These are phyloP conservation scores for Busseola fusca DNA, from an alignment of 2,888 invertebrate species.

Conservation along the genomic window DNA sequence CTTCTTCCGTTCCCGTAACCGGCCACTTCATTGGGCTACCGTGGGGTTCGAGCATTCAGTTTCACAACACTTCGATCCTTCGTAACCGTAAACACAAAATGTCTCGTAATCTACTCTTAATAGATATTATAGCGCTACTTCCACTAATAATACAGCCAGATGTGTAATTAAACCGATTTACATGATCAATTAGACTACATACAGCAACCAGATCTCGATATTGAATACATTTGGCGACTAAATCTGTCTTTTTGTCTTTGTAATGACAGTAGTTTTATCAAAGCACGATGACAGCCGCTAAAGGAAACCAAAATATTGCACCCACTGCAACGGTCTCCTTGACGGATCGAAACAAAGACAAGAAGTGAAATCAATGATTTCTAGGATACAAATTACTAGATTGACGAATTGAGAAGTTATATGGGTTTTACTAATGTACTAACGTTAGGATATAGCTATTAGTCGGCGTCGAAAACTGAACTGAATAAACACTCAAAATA, in stretches of 20 bases:
- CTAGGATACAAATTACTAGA: conserved; percentile 62
- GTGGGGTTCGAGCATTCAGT: conserved; percentile 89
- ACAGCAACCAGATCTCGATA: conserved; percentile 66
- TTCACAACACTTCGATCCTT: conserved; percentile 79
- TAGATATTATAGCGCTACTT: conserved; percentile 68
- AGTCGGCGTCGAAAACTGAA: conserved; percentile 91
- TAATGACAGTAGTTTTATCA: conserved; percentile 83
- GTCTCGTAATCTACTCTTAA: conserved; percentile 73
- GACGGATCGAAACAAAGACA: conserved; percentile 89
- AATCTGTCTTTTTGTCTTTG: conserved; percentile 80
- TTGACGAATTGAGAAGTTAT: conserved; percentile 72
- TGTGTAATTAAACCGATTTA: conserved; percentile 73
- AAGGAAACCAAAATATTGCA: conserved; percentile 86
- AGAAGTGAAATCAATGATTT: conserved; percentile 74
- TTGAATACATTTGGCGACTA: conserved; percentile 75
- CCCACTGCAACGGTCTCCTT: conserved; percentile 88
- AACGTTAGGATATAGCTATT: conserved; percentile 81
- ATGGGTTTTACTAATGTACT: conserved; percentile 82
- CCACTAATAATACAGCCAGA: conserved; percentile 69
- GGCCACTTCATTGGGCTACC: conserved; percentile 94
- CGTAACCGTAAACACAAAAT: conserved; percentile 80
- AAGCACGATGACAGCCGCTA: conserved; percentile 87
- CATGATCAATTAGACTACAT: conserved; percentile 76
- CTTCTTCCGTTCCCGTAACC: conserved; percentile 91
- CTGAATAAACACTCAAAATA: conserved; percentile 89